Conservation (phyloP, 2,888 invertebrate genomes). For the Frankliniella intonsa region DNA sequence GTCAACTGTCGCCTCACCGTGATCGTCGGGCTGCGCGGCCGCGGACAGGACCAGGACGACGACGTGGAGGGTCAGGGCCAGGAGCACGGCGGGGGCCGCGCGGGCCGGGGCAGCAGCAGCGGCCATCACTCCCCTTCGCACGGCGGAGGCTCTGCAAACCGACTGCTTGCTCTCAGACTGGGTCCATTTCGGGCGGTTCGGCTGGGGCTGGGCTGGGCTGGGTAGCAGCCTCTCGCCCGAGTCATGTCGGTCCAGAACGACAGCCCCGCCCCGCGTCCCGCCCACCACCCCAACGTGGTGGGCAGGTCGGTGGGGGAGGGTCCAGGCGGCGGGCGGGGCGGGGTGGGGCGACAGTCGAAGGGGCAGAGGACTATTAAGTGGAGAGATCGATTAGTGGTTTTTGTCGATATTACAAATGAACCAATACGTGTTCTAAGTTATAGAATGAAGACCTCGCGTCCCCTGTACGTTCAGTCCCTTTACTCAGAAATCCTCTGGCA, state of each 20-base stretch:
- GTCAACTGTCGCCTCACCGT: background rate
- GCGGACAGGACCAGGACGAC: background rate
- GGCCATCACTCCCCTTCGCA: too few species aligned
- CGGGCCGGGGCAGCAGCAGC: background rate
- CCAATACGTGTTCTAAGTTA: too few species aligned
- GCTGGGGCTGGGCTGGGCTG: too few species aligned
- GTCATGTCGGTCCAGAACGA: background rate
- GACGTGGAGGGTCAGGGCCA: background rate
- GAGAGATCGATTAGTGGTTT: too few species aligned
- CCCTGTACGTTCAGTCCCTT: too few species aligned
- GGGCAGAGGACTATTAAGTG: background rate
- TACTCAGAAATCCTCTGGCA: too few species aligned
- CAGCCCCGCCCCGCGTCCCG: background rate
- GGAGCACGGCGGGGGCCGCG: background rate
- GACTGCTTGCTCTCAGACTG: too few species aligned
- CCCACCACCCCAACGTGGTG: background rate
- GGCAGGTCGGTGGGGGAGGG: background rate
- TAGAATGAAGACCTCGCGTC: too few species aligned
- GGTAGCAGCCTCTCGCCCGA: background rate
- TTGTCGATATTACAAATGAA: too few species aligned
- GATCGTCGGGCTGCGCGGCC: background rate
- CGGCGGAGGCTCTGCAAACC: too few species aligned
- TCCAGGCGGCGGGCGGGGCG: background rate
- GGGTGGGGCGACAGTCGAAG: background rate
- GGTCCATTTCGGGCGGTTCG: too few species aligned